Base-by-base conservation (phyloP, 2,113 vertebrate genomes). In the Morphnarchus princeps region DNA sequence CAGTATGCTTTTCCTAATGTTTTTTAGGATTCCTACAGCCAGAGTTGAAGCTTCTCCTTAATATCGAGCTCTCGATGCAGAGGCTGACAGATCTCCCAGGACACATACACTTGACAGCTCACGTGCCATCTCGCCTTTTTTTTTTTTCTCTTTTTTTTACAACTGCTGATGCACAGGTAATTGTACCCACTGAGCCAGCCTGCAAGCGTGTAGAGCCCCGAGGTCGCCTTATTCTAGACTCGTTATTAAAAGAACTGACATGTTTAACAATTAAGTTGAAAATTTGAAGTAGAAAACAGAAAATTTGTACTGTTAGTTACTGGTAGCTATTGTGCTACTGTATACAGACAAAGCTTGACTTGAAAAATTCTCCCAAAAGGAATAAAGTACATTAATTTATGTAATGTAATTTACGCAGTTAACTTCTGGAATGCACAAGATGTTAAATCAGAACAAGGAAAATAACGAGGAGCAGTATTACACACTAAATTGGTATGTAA, bases 381-480 rank as follows among this genome's bases (percentile, higher is more conserved):
- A 6, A 52, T 74, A 71, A 90, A 38, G 21, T 40, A 26, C 31
- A 29, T 71, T 89, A 78, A 72, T 83, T 76, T 91, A 34, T 79
- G 40, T 38, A 58, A 78, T 43, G 16, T 42, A 67, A 89, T 92
- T 95, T 50, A 84, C 26, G 55, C 10, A 26, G 26, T 82, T 59
- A 86, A 61, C 80, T 92, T 57, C 65, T 89, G 69, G 43, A 89
- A 92, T 26, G 61, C 90, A 76, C 28, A 54, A 54, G 18, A 57
- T 36, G 40, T 94, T 93, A 87, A 90, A 55, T 57, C 26, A 49
- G 61, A 86, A 63, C 21, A 69, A 67, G 59, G 26, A 47, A 84
- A 93, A 59, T 9, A 24, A 38, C 19, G 21, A 92, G 58, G 72
- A 25, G 61, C 2, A 15, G 26, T 67, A 74, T 82, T 84, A 50